Evolutionary conservation across 92 coral and sea anemone genomes (phyloP).

Genomic region (Siderastrea siderea): DNA sequence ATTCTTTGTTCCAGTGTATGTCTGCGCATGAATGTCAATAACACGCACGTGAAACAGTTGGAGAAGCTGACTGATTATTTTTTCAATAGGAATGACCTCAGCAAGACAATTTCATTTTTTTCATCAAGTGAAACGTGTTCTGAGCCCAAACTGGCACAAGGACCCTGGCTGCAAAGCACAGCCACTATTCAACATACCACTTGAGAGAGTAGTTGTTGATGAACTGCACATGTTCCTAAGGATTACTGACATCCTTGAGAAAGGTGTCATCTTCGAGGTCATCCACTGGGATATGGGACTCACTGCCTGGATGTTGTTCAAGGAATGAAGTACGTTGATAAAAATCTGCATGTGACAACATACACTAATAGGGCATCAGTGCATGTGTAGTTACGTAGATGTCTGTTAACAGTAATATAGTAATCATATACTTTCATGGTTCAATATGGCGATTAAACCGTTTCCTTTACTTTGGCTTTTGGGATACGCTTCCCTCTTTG

Average conservation of each 20-base stretch:
- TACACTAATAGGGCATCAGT: too few species aligned
- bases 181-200: conserved; percentile 33
- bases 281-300: conserved; percentile 31
- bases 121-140: neutral
- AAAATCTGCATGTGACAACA: too few species aligned
- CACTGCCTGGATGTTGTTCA: neutral
- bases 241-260: conserved; percentile 13
- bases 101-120: neutral
- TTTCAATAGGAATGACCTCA: neutral
- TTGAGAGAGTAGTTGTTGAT: conserved; percentile 1
- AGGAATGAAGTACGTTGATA: too few species aligned
- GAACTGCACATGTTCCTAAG: conserved; percentile 39
- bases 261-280: conserved; percentile 17
- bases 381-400: too few species aligned
- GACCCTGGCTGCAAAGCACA: conserved; percentile 19
- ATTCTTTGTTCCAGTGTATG: neutral
- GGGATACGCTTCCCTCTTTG: too few species aligned
- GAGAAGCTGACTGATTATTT: neutral
- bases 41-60: neutral
- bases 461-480: too few species aligned
- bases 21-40: neutral
- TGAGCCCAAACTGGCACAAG: conserved; percentile 22
- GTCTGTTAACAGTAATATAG: too few species aligned
- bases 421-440: too few species aligned
- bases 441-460: too few species aligned